Evolutionary conservation across 2,888 invertebrate genomes (phyloP).

Genomic region (Drosophila ustulata): DNA sequence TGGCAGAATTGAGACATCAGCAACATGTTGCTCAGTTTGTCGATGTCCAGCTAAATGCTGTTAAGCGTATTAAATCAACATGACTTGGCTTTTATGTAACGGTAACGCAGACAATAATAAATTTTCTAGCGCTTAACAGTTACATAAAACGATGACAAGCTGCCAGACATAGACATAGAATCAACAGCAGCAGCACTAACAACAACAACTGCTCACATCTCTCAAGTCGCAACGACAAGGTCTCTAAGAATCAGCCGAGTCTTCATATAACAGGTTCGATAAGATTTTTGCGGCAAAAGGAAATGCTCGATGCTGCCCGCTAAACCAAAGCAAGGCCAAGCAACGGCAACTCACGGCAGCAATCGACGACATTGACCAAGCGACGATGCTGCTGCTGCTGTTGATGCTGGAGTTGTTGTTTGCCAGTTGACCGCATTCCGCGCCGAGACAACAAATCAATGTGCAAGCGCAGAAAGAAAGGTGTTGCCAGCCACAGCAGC

Average conservation of each 20-base stretch:
- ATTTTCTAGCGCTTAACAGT: constrained; percentile 73
- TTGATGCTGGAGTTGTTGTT: constrained; percentile 24
- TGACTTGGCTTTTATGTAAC: constrained; percentile 68
- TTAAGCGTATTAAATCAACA: constrained; percentile 77
- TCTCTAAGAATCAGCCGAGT: constrained; percentile 21
- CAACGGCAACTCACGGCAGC: constrained; percentile 62
- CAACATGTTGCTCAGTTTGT: constrained; percentile 57
- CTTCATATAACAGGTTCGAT: constrained; percentile 71
- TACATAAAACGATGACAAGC: constrained; percentile 66
- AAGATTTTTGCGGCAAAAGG: constrained; percentile 75
- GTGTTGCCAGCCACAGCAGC: constrained; percentile 46
- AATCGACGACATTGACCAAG: constrained; percentile 70
- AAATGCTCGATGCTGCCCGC: constrained; percentile 74
- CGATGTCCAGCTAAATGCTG: constrained; percentile 67
- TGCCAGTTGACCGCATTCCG: constrained; percentile 74
- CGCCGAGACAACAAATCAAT: constrained; percentile 68
- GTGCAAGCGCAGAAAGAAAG: constrained; percentile 69
- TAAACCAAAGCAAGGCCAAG: constrained; percentile 72
- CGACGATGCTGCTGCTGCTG: constrained; percentile 38
- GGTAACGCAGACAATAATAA: constrained; percentile 65
- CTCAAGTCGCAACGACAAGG: constrained; percentile 41
- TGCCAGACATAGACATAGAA: constrained; percentile 28
- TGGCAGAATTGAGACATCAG: constrained; percentile 50
- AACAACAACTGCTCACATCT: constrained; percentile 44
- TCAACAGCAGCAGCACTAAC: constrained; percentile 31